Evolutionary conservation across 2,113 vertebrate species (phyloP).

Genomic region (Phrynosoma blainvillii): DNA sequence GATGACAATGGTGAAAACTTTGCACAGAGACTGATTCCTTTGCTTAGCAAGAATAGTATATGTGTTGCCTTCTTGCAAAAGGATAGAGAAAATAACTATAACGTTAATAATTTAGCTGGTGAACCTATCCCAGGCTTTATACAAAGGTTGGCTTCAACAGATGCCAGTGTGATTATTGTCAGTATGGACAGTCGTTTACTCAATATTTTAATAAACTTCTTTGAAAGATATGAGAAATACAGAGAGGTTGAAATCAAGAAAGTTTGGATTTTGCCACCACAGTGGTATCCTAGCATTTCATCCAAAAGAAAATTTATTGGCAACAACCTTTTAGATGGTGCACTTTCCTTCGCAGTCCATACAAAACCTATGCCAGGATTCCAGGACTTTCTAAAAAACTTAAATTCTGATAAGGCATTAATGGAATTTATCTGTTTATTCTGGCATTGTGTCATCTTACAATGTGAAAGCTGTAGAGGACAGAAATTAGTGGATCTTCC

Average conservation of each 20-base stretch:
- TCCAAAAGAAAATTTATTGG: accelerated
- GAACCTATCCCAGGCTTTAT: neutral
- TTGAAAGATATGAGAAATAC: neutral
- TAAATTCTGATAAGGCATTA: neutral
- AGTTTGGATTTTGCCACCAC: slow-evolving; percentile 1
- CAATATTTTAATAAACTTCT: accelerated
- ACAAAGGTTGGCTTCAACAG: neutral
- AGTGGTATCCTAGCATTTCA: neutral
- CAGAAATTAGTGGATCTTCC: neutral
- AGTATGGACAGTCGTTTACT: neutral
- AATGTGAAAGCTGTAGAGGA: neutral
- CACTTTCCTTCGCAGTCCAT: neutral
- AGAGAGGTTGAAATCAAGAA: neutral
- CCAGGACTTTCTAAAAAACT: neutral
- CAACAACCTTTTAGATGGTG: neutral
- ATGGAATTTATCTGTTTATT: neutral
- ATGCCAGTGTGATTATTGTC: neutral
- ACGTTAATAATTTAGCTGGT: accelerated
- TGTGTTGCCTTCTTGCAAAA: slow-evolving; percentile 17
- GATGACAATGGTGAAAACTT: slow-evolving; percentile 17
- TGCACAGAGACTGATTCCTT: neutral
- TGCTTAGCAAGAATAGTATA: neutral
- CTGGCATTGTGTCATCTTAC: neutral
- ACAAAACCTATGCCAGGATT: slow-evolving; percentile 16
- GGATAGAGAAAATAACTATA: neutral